phyloP scores from a whole-genome alignment of 2,797 vertebrate genomes.

The Bradypodion ventrale region DNA sequence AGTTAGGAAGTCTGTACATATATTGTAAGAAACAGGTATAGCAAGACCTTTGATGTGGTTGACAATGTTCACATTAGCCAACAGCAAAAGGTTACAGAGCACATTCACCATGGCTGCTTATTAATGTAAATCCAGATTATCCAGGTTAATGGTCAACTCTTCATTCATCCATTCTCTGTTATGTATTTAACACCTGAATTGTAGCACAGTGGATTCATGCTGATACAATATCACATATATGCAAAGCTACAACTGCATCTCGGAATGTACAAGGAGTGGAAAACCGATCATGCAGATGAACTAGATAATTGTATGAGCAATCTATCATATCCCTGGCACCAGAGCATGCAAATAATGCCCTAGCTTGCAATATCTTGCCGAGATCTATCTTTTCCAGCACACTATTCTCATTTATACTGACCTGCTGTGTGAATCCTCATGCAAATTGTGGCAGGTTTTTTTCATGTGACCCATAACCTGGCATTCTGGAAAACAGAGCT shows the following conservation, averaged over 20 bases:
- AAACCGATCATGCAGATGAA: conserved; percentile 20
- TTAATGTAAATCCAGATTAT: conserved; percentile 1
- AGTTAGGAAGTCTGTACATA: background rate
- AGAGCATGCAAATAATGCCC: conserved; percentile 38
- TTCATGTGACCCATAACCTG: background rate
- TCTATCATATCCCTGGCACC: conserved; percentile 37
- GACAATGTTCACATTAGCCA: background rate
- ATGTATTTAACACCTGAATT: conserved; percentile 22
- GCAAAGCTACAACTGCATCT: conserved; percentile 7
- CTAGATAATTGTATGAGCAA: conserved; percentile 31
- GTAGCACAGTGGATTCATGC: conserved; percentile 16
- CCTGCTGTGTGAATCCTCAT: conserved; percentile 33
- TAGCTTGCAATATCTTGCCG: conserved; percentile 31
- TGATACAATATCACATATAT: conserved; percentile 4
- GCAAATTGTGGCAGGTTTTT: conserved; percentile 7
- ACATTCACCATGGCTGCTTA: background rate
- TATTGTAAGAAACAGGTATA: background rate
- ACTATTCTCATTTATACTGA: conserved; percentile 6
- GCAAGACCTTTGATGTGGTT: no score
- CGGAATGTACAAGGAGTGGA: conserved; percentile 29
- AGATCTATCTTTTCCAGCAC: conserved; percentile 20
- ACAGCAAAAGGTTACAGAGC: background rate
- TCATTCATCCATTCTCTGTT: background rate
- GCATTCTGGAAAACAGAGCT: background rate
- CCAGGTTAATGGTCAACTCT: background rate